These are phyloP conservation scores for Drosophila cyrtoloma DNA, from an alignment of 2,888 invertebrate species.

Conservation along the genomic window DNA sequence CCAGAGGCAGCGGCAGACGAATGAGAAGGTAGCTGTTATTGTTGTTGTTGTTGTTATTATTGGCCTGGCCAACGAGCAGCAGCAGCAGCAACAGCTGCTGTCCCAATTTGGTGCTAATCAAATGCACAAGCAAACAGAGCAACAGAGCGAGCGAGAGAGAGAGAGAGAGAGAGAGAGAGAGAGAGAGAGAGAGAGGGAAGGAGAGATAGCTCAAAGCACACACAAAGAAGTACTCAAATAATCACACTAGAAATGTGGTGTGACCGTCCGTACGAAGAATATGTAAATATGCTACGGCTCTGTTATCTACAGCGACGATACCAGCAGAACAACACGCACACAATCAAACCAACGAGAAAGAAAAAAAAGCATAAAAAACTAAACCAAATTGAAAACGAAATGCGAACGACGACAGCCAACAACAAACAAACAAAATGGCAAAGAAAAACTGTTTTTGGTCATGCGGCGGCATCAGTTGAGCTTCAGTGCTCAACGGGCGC, in stretches of 20 bases:
- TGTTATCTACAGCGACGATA: constrained; percentile 57
- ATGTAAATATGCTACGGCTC: constrained; percentile 50
- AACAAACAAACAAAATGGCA: constrained; percentile 73
- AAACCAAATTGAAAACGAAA: constrained; percentile 71
- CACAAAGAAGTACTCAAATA: constrained; percentile 54
- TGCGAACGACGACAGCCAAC: constrained; percentile 54
- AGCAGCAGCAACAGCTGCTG: constrained; percentile 64
- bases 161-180: background rate
- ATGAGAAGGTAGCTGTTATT: constrained; percentile 7
- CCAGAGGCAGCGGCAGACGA: constrained; percentile 20
- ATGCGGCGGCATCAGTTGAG: constrained; percentile 77
- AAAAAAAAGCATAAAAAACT: background rate
- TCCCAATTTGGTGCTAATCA: constrained; percentile 75
- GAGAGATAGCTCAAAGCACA: constrained; percentile 14
- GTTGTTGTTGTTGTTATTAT: constrained; percentile 23
- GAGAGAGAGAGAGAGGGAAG: constrained; percentile 10
- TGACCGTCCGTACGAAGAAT: constrained; percentile 33
- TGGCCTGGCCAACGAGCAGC: constrained; percentile 56
- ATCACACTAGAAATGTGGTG: constrained; percentile 62
- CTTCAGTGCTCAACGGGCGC: constrained; percentile 73
- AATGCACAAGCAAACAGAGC: constrained; percentile 62
- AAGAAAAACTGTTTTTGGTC: constrained; percentile 77
- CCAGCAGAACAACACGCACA: constrained; percentile 27
- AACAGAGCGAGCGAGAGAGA: constrained; percentile 1
- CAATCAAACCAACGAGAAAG: constrained; percentile 2